phyloP scores from a whole-genome alignment of 2,888 invertebrate genomes.

The Dichetophora obliterata region DNA sequence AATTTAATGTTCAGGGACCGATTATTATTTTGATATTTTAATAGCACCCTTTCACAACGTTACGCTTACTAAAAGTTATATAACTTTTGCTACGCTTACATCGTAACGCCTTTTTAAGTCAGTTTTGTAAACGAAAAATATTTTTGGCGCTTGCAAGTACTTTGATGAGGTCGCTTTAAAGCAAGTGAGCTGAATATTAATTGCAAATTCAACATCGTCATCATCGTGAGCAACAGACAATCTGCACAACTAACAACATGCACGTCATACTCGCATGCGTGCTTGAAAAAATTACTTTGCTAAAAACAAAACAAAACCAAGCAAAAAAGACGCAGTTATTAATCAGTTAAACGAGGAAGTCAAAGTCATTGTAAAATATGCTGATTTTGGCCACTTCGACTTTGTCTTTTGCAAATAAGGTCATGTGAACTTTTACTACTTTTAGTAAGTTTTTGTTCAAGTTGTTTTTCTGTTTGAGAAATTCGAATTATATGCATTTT shows the following conservation, averaged over 20 bases:
- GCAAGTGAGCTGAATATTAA: conserved; percentile 7
- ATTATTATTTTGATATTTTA: too few relatives aligned
- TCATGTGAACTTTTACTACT: conserved; percentile 25
- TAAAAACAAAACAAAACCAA: neutral
- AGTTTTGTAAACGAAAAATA: neutral
- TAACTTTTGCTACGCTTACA: neutral
- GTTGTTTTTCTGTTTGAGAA: neutral
- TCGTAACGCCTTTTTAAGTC: neutral
- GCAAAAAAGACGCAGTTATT: neutral
- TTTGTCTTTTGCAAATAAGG: conserved; percentile 20
- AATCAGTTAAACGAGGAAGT: conserved; percentile 5
- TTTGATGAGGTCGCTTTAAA: neutral
- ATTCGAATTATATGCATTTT: neutral
- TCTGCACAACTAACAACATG: neutral
- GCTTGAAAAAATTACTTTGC: neutral
- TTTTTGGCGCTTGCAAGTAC: neutral
- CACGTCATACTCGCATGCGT: neutral
- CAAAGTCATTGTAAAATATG: neutral
- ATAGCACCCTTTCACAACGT: too few relatives aligned
- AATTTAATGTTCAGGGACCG: too few relatives aligned
- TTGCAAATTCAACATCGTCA: neutral
- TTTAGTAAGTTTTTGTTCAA: conserved; percentile 7
- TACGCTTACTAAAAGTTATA: too few relatives aligned
- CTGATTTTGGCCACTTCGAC: neutral
- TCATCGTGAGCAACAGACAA: neutral